Percentiles rank a stretch among this genome's conserved stretches.
Conservation (phyloP, 2,888 invertebrate genomes). For the Agrilus biguttatus region DNA sequence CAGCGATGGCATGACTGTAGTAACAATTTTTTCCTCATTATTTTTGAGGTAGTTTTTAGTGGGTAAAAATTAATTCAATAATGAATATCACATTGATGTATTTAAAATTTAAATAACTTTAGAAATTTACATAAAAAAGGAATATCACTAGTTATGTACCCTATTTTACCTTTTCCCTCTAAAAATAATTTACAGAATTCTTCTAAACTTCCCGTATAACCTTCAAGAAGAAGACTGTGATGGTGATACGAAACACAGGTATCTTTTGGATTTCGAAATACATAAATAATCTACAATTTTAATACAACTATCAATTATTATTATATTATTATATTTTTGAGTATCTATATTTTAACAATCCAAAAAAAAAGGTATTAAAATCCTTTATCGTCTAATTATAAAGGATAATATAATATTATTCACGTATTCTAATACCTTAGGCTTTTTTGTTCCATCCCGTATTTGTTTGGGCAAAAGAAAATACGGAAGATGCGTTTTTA, state of each 20-base stretch:
- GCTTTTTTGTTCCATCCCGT: conserved; percentile 24
- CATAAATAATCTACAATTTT: conserved; percentile 59
- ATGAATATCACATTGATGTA: too few relatives aligned
- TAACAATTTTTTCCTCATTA: too few relatives aligned
- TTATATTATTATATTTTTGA: too few relatives aligned
- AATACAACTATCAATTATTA: background rate
- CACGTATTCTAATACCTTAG: conserved; percentile 18
- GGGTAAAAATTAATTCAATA: too few relatives aligned
- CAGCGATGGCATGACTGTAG: too few relatives aligned
- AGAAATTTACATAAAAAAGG: too few relatives aligned
- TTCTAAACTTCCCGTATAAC: conserved; percentile 45
- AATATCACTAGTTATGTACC: background rate
- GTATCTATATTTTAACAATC: too few relatives aligned
- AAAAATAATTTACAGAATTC: conserved; percentile 65
- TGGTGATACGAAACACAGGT: conserved; percentile 79
- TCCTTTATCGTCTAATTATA: too few relatives aligned
- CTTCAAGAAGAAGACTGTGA: conserved; percentile 52
- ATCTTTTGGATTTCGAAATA: conserved; percentile 81
- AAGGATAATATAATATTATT: too few relatives aligned
- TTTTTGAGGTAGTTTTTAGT: background rate
- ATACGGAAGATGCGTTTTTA: conserved; percentile 51
- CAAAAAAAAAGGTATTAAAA: too few relatives aligned
- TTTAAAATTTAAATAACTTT: too few relatives aligned
- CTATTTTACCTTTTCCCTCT: conserved; percentile 35
- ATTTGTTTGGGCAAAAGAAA: conserved; percentile 39